phyloP scores from a whole-genome alignment of 2,113 vertebrate species.

The Lontra canadensis region DNA sequence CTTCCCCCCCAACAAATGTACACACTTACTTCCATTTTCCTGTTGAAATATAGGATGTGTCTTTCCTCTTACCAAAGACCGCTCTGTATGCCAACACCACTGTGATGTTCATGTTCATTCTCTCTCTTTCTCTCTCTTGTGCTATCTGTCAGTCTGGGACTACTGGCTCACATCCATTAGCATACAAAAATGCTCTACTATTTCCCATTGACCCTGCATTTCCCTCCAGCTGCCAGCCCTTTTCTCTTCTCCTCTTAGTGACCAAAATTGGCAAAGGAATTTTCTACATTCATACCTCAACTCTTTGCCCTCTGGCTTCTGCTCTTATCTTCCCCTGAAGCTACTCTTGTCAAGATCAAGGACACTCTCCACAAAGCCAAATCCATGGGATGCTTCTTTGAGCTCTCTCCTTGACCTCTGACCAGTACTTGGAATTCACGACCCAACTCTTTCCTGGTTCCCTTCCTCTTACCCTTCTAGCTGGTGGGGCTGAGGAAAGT shows the following conservation, averaged over 20 bases:
- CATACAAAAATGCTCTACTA: neutral
- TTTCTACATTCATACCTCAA: neutral
- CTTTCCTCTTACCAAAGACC: slow-evolving; percentile 25
- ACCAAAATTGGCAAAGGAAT: neutral
- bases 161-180: neutral
- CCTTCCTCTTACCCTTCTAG: neutral
- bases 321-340: neutral
- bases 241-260: neutral
- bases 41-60: neutral
- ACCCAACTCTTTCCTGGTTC: neutral
- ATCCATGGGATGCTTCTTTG: neutral
- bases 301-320: neutral
- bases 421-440: neutral
- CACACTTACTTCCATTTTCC: slow-evolving; percentile 9
- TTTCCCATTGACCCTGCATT: neutral
- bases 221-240: neutral
- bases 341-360: neutral
- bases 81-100: neutral
- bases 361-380: neutral
- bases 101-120: no score
- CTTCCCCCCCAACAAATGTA: neutral
- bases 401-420: neutral
- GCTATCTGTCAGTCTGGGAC: neutral
- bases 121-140: neutral
- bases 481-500: neutral